Evolutionary conservation across 2,888 invertebrate genomes (phyloP), one percentile per base, ranked within the genome.

Genomic region (Spialia ferax): DNA sequence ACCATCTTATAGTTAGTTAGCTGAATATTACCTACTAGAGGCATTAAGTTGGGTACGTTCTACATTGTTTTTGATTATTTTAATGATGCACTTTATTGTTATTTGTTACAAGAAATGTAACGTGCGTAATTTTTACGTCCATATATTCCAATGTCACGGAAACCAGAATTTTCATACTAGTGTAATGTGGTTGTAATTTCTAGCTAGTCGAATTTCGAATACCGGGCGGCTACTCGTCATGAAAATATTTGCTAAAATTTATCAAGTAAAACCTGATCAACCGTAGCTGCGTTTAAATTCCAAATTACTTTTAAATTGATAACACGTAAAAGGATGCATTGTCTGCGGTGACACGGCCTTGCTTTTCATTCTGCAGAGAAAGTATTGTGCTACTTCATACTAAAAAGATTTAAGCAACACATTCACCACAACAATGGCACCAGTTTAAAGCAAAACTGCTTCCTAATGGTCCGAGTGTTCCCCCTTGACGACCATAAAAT

Each of bases 341-440:
- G 42, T 45, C 55, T 45, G 22, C 48, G 32, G 15, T 35, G 55
- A 56, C 42, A 63, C 63, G 56, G 54, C 69, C 69, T 71, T 81
- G 88, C 89, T 89, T 89, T 90, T 88, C 80, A 86, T 87, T 79
- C 78, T 15, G 15, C 80, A 85, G 87, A 82, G 90, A 91, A 91
- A 90, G 90, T 88, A 80, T 79, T 38, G 86, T 85, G 84, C 87
- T 79, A 84, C 86, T 85, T 88, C 74, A 75, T 81, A 78, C 81
- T 81, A 79, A 85, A 86, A 83, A 83, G 79, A 66, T 61, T 61
- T 75, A 77, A 77, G 85, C 82, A 79, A 79, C 74, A 75, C 78
- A 80, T 81, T 82, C 82, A 79, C 79, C 75, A 77, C 79, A 79
- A 86, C 86, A 82, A 86, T 82, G 75, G 77, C 63, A 69, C 64